These are phyloP conservation scores for Porites lobata DNA, from an alignment of 92 coral and sea anemone genomes.

Conservation along the genomic window DNA sequence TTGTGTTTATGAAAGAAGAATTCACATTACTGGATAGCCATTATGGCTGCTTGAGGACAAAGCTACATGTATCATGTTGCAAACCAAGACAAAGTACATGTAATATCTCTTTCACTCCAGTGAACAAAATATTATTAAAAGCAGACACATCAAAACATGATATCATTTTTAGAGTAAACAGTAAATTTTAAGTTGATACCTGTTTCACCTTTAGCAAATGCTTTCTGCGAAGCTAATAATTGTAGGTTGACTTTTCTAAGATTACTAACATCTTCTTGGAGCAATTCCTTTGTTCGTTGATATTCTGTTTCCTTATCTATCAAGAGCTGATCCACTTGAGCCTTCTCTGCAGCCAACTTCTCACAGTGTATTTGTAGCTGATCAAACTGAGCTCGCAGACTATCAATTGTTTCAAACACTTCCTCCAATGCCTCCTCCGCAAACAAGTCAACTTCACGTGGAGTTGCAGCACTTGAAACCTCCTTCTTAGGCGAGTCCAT, in stretches of 20 bases:
- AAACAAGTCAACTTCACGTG: conserved; percentile 92
- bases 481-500: conserved; percentile 39
- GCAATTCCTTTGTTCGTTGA: conserved; percentile 53
- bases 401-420: conserved; percentile 88
- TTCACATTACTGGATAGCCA: too few species aligned
- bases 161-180: too few species aligned
- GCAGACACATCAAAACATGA: not conserved
- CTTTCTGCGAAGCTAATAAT: conserved; percentile 50
- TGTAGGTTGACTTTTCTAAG: conserved; percentile 87
- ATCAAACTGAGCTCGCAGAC: conserved; percentile 84
- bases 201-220: conserved; percentile 19
- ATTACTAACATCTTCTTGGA: conserved; percentile 76
- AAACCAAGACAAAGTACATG: too few species aligned
- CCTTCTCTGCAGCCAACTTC: conserved; percentile 81
- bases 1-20: too few species aligned
- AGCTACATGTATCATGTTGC: too few species aligned
- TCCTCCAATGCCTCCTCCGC: conserved; percentile 97
- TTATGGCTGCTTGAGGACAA: too few species aligned
- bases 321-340: conserved; percentile 75
- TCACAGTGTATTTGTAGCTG: conserved; percentile 95
- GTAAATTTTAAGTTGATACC: not conserved
- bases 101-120: too few species aligned
- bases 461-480: conserved; percentile 68
- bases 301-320: conserved; percentile 85
- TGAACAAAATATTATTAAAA: too few species aligned